Conservation (phyloP, 37 sponge, comb jelly and placozoan species). For the Lycopodina hypogea region DNA sequence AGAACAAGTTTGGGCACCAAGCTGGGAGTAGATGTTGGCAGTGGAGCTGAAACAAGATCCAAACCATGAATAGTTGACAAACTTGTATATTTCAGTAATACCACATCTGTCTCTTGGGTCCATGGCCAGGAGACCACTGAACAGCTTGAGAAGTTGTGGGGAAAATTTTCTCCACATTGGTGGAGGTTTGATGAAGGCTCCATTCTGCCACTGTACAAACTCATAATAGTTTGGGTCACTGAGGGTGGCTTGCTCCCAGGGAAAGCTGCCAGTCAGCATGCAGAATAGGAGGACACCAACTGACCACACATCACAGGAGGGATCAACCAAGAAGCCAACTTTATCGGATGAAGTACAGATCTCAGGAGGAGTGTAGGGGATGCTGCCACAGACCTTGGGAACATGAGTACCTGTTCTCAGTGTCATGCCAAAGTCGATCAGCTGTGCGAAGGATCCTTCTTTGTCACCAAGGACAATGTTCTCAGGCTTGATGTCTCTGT, state of each 20-base stretch:
- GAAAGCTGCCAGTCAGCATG: constrained; percentile 95
- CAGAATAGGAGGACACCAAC: constrained; percentile 90
- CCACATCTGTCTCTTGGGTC: constrained; percentile 68
- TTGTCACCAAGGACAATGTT: constrained; percentile 82
- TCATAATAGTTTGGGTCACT: constrained; percentile 87
- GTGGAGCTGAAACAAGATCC: background rate
- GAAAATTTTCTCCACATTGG: constrained; percentile 78
- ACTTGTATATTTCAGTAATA: constrained; percentile 63
- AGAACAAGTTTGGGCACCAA: background rate
- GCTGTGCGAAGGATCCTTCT: constrained; percentile 54
- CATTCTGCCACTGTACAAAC: constrained; percentile 82
- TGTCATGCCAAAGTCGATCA: constrained; percentile 97
- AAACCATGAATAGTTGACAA: constrained; percentile 71
- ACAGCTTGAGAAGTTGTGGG: constrained; percentile 71
- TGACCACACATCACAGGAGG: constrained; percentile 92
- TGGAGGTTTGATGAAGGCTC: constrained; percentile 51
- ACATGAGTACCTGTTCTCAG: constrained; percentile 83
- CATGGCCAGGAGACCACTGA: constrained; percentile 72
- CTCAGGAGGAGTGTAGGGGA: constrained; percentile 96
- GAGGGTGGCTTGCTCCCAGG: constrained; percentile 89
- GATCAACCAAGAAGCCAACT: constrained; percentile 71
- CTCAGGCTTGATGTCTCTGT: constrained; percentile 93
- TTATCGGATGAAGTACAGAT: constrained; percentile 85
- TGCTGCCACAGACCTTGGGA: constrained; percentile 84
- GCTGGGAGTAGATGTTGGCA: constrained; percentile 1